Conservation (phyloP, 2,888 invertebrate species). For the Tipula confusa region DNA sequence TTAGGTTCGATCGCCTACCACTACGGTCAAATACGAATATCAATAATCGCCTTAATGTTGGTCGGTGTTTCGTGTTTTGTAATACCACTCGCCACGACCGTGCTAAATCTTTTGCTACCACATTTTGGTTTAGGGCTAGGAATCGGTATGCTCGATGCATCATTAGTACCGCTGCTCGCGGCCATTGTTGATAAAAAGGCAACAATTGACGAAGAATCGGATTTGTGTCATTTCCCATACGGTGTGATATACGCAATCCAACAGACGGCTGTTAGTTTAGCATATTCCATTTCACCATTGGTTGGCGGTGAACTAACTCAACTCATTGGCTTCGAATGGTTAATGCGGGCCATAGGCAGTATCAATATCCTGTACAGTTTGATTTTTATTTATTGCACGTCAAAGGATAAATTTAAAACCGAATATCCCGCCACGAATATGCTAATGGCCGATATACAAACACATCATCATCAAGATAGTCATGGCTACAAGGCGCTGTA, state of each 20-base stretch:
- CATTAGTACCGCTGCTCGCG: conserved; percentile 72
- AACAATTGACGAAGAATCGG: conserved; percentile 43
- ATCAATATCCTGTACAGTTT: conserved; percentile 67
- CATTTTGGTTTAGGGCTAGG: conserved; percentile 76
- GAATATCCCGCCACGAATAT: background rate
- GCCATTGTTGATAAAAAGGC: conserved; percentile 60
- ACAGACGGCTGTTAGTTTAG: conserved; percentile 75
- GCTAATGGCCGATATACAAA: background rate
- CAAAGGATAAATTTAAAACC: background rate
- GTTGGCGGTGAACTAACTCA: conserved; percentile 68
- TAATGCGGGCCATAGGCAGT: conserved; percentile 67
- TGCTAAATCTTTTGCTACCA: conserved; percentile 63
- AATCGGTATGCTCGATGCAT: conserved; percentile 75
- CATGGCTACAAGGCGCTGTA: background rate
- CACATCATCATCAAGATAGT: background rate
- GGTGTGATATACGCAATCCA: conserved; percentile 79
- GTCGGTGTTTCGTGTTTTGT: conserved; percentile 61
- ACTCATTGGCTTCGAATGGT: conserved; percentile 66
- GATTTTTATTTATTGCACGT: conserved; percentile 47
- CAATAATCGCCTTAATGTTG: conserved; percentile 58
- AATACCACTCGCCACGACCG: conserved; percentile 60
- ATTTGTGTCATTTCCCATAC: conserved; percentile 51
- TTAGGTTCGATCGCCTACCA: conserved; percentile 64
- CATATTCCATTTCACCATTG: conserved; percentile 74
- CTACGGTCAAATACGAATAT: conserved; percentile 61